A percentile compares a stretch with the other conserved stretches of the same genome.
Conservation (phyloP, 2,888 invertebrate genomes). For the Dione vanillae region DNA sequence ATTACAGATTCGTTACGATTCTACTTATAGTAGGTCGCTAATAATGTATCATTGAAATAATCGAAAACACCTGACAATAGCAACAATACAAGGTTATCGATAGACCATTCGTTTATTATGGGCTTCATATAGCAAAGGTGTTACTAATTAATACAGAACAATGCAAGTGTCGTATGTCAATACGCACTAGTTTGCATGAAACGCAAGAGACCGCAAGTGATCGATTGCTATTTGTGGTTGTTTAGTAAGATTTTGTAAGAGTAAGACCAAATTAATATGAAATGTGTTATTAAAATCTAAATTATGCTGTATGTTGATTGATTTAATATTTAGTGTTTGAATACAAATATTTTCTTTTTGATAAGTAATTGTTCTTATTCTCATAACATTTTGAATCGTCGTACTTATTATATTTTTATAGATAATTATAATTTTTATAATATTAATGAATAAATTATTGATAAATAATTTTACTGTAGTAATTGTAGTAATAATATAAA, state of each 20-base stretch:
- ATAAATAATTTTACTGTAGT: too few relatives aligned
- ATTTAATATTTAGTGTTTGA: too few relatives aligned
- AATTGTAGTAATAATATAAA: neutral
- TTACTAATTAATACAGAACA: slow-evolving; percentile 40
- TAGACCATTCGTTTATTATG: slow-evolving; percentile 4
- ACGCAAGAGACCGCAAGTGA: slow-evolving; percentile 46
- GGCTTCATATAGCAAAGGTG: slow-evolving; percentile 24
- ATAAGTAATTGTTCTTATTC: neutral
- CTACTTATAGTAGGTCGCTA: neutral
- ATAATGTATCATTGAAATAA: slow-evolving; percentile 10
- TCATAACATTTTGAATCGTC: neutral
- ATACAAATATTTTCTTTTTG: too few relatives aligned
- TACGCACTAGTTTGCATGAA: slow-evolving; percentile 38
- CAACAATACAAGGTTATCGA: slow-evolving; percentile 19
- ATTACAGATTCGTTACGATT: slow-evolving; percentile 15
- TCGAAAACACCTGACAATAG: slow-evolving; percentile 6
- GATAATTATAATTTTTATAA: too few relatives aligned
- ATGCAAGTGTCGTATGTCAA: slow-evolving; percentile 45
- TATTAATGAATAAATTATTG: too few relatives aligned
- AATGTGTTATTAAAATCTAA: neutral
- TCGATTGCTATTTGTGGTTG: slow-evolving; percentile 45
- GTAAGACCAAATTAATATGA: neutral
- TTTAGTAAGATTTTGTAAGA: slow-evolving; percentile 43
- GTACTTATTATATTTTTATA: too few relatives aligned
- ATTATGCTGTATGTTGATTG: too few relatives aligned